Conservation (phyloP, 1,140 invertebrate species). For the Vanessa atalanta region DNA sequence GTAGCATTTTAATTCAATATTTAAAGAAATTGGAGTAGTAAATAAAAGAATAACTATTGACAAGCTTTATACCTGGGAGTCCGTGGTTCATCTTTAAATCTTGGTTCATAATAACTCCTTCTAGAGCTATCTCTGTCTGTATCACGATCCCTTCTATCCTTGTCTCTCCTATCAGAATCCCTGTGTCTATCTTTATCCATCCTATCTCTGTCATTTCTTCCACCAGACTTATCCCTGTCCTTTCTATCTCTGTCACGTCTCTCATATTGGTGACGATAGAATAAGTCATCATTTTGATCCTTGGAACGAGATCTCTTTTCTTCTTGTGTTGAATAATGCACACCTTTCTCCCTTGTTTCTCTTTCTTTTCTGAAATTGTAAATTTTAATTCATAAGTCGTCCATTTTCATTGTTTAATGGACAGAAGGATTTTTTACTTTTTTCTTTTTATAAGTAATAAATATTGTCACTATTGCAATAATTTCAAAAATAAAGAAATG, state of each 20-base stretch:
- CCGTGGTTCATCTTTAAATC: slow-evolving; percentile 89
- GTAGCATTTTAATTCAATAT: too few relatives aligned
- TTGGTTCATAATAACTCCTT: slow-evolving; percentile 85
- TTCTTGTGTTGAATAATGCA: slow-evolving; percentile 82
- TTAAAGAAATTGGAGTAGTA: neutral
- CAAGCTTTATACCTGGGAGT: slow-evolving; percentile 84
- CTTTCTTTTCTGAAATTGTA: slow-evolving; percentile 80
- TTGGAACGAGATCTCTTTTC: slow-evolving; percentile 69
- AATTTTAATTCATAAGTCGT: too few relatives aligned
- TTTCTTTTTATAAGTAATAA: too few relatives aligned
- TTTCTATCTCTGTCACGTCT: slow-evolving; percentile 47
- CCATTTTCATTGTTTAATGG: too few relatives aligned
- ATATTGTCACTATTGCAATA: too few relatives aligned
- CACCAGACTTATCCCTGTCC: slow-evolving; percentile 53
- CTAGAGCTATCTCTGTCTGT: slow-evolving; percentile 80
- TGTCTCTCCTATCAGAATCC: slow-evolving; percentile 58
- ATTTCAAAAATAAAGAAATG: too few relatives aligned
- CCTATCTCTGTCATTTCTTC: slow-evolving; percentile 67
- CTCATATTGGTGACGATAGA: slow-evolving; percentile 56
- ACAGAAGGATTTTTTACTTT: too few relatives aligned
- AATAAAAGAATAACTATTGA: neutral
- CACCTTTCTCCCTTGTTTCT: slow-evolving; percentile 77
- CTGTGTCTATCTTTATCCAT: slow-evolving; percentile 51
- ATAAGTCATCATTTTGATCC: slow-evolving; percentile 66
- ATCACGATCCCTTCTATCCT: slow-evolving; percentile 68